A percentile compares a stretch with the other conserved stretches of the same genome.
Evolutionary conservation across 2,888 invertebrate species (phyloP).

Genomic region (Holacanthella duospinosa): DNA sequence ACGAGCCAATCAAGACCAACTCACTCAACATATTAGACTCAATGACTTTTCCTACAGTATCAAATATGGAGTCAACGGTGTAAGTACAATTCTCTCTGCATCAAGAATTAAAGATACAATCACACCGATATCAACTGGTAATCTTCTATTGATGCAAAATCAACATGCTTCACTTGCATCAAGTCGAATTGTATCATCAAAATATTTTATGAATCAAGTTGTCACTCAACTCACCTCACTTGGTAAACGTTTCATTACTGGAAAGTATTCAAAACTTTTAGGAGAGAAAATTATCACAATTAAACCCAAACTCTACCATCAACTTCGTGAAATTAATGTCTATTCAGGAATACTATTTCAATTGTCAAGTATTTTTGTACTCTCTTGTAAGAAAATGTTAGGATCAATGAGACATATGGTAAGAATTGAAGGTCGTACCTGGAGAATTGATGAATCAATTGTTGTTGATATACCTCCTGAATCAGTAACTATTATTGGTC

Average conservation of each 20-base stretch:
- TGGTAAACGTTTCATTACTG: neutral
- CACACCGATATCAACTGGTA: neutral
- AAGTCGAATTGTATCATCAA: constrained; percentile 2
- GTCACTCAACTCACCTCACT: neutral
- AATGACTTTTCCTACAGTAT: neutral
- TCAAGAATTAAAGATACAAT: neutral
- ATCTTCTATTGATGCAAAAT: constrained; percentile 1
- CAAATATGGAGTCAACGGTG: neutral
- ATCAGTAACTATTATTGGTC: neutral
- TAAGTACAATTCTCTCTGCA: neutral
- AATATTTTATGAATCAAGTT: neutral
- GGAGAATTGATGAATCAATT: no score
- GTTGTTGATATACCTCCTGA: neutral
- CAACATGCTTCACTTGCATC: neutral
- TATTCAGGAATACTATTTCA: constrained; percentile 11
- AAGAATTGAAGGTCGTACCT: constrained; percentile 1
- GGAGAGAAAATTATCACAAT: neutral
- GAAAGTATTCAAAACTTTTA: neutral
- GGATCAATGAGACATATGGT: neutral
- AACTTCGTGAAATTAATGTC: constrained; percentile 3
- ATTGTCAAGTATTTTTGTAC: neutral
- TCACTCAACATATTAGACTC: neutral
- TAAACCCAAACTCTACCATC: neutral
- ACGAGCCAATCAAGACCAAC: neutral
- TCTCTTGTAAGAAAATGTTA: constrained; percentile 5